Conservation (phyloP, 2,888 invertebrate species). For the Acronicta leporina region DNA sequence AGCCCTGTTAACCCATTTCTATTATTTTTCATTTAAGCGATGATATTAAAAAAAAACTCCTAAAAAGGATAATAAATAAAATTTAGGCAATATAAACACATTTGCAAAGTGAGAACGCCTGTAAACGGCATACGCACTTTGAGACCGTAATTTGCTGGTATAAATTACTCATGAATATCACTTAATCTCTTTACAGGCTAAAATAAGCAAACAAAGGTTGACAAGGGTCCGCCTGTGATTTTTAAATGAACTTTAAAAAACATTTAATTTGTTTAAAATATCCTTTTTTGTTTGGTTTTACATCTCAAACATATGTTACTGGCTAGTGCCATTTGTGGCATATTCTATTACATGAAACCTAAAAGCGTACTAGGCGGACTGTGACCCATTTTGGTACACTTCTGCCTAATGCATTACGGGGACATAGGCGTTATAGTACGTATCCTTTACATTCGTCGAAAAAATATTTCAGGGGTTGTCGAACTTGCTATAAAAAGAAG, state of each 20-base stretch:
- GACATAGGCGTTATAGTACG: too few species aligned
- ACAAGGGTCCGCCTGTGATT: constrained; percentile 73
- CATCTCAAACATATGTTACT: constrained; percentile 31
- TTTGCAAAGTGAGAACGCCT: constrained; percentile 33
- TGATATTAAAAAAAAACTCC: constrained; percentile 24
- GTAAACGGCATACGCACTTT: constrained; percentile 36
- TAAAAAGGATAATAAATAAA: constrained; percentile 29
- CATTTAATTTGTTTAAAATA: constrained; percentile 66
- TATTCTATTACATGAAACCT: too few species aligned
- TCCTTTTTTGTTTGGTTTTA: constrained; percentile 50
- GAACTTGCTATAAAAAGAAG: neutral
- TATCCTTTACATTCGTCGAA: too few species aligned
- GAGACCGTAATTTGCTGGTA: constrained; percentile 53
- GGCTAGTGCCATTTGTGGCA: constrained; percentile 24
- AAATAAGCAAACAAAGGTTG: constrained; percentile 70
- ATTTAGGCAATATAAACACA: constrained; percentile 18
- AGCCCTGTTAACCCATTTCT: too few species aligned
- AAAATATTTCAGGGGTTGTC: too few species aligned
- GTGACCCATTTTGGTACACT: too few species aligned
- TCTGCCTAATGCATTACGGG: too few species aligned
- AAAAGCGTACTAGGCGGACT: too few species aligned
- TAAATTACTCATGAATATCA: constrained; percentile 68
- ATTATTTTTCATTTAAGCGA: too few species aligned
- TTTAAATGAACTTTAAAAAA: constrained; percentile 69
- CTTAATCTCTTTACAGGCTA: constrained; percentile 71